A percentile compares a stretch with the other conserved stretches of the same genome.
Conservation (phyloP, 2,797 vertebrate species). For the Poeciliopsis paucimaculata region DNA sequence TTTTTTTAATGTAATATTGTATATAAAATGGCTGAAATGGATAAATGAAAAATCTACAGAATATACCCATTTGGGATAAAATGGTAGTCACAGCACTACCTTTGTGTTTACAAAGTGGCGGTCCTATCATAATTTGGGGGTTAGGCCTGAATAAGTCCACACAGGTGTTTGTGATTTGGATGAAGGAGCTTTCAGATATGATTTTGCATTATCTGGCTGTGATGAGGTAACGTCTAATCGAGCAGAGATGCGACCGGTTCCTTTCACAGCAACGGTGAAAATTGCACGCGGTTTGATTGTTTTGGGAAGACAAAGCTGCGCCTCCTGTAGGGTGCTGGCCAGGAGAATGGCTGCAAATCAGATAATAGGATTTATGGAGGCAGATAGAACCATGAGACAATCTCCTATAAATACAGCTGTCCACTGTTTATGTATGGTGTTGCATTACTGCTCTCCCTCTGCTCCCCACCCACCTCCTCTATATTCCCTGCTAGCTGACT, state of each 20-base stretch:
- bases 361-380: constrained; percentile 80
- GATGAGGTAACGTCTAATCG: constrained; percentile 66
- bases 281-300: constrained; percentile 29
- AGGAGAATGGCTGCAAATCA: constrained; percentile 62
- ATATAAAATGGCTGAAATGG: no score
- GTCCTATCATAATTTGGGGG: constrained; percentile 50
- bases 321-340: constrained; percentile 44
- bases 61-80: no score
- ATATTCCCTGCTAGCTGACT: constrained; percentile 73
- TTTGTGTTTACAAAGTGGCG: constrained; percentile 27
- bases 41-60: no score
- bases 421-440: constrained; percentile 80
- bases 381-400: constrained; percentile 73
- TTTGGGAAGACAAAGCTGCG: constrained; percentile 54
- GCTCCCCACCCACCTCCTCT: constrained; percentile 28
- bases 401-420: constrained; percentile 84
- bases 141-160: constrained; percentile 59
- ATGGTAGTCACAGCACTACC: no score
- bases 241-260: constrained; percentile 28
- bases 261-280: constrained; percentile 47
- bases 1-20: no score
- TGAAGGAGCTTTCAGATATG: constrained; percentile 38
- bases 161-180: constrained; percentile 71
- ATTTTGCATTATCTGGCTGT: constrained; percentile 45
- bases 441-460: constrained; percentile 69